Conservation (phyloP, 2,888 invertebrate species). For the Oscheius sp. region DNA sequence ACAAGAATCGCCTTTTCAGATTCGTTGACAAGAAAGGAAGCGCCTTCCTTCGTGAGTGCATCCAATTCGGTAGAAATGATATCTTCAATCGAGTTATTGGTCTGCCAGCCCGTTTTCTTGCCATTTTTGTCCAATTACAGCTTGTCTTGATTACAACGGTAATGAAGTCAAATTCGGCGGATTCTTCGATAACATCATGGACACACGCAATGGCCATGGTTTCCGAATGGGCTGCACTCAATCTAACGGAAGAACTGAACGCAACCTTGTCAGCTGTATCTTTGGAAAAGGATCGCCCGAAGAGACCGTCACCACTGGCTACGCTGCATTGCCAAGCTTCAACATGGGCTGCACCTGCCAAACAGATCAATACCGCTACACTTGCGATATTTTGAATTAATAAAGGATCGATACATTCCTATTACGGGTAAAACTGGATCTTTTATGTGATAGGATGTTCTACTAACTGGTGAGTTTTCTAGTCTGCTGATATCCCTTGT, state of each 20-base stretch:
- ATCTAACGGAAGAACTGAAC: neutral
- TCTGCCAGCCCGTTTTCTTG: neutral
- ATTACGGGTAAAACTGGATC: no score
- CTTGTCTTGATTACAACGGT: neutral
- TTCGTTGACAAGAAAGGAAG: neutral
- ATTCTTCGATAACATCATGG: neutral
- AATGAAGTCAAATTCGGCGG: neutral
- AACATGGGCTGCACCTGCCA: conserved; percentile 10
- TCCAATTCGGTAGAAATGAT: neutral
- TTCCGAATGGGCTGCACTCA: neutral
- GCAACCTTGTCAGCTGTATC: neutral
- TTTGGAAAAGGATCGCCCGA: conserved; percentile 2
- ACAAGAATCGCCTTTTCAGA: neutral
- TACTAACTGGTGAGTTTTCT: no score
- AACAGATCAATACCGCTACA: neutral
- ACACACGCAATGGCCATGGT: neutral
- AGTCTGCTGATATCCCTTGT: no score
- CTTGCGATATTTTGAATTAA: neutral
- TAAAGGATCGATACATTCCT: no score
- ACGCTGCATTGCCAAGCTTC: neutral
- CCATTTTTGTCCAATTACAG: neutral
- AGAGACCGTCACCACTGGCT: conserved; percentile 8
- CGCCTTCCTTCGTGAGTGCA: neutral
- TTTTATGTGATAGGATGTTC: no score
- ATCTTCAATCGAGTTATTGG: neutral